phyloP scores from a whole-genome alignment of 2,113 vertebrate genomes.

The Condylura cristata region DNA sequence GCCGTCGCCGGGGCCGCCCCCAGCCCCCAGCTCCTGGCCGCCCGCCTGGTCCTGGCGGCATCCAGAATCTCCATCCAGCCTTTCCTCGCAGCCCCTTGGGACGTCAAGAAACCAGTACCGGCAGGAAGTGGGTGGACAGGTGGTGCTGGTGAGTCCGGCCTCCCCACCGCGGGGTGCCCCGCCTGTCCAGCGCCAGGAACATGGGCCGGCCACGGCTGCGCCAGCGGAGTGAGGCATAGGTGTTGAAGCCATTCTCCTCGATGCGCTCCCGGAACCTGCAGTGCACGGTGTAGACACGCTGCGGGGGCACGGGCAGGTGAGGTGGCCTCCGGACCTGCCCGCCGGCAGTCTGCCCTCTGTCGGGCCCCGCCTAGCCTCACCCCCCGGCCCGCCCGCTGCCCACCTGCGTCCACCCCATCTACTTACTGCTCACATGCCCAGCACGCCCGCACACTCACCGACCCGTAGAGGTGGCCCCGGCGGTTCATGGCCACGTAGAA shows the following conservation, averaged over 20 bases:
- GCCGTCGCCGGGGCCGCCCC: not conserved
- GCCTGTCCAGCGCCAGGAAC: slow-evolving; percentile 93
- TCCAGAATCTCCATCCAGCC: not conserved
- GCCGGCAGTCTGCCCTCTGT: not conserved
- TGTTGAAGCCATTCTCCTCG: slow-evolving; percentile 97
- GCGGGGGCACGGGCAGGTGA: not conserved
- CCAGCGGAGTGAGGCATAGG: slow-evolving; percentile 93
- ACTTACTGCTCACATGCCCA: not conserved
- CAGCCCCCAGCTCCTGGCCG: not conserved
- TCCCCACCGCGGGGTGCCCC: slow-evolving; percentile 88
- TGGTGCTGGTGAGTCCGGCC: slow-evolving; percentile 90
- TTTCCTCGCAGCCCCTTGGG: fast-evolving
- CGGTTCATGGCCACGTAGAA: slow-evolving; percentile 97
- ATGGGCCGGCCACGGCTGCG: slow-evolving; percentile 90
- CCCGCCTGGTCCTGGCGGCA: not conserved
- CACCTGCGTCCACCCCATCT: fast-evolving
- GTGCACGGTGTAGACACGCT: slow-evolving; percentile 92
- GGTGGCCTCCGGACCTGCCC: not conserved
- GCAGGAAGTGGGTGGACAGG: slow-evolving; percentile 95
- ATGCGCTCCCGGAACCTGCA: slow-evolving; percentile 96
- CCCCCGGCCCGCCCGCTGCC: fast-evolving
- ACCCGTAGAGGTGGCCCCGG: slow-evolving; percentile 93
- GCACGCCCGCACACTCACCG: slow-evolving; percentile 87
- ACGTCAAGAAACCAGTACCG: slow-evolving; percentile 90
- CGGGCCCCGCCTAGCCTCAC: not conserved